Evolutionary conservation across 2,797 vertebrate species (phyloP).

Genomic region (Lutra lutra): DNA sequence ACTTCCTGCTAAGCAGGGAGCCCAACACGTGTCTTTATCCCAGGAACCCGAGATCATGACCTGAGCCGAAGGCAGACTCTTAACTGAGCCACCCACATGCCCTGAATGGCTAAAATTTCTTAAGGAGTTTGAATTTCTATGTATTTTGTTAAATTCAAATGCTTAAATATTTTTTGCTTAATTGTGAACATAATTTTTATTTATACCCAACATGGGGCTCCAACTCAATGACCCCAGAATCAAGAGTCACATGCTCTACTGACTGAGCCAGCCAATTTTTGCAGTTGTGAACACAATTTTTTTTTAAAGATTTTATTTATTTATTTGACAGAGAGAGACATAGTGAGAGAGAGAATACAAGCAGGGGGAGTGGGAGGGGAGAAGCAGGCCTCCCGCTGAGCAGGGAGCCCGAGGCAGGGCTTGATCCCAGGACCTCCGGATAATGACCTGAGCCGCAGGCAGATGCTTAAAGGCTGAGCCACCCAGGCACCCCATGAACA

Average conservation of each 20-base stretch:
- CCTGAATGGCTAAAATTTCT: not conserved
- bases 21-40: accelerated
- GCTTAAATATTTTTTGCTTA: constrained; percentile 29
- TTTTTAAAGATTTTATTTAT: too few relatives aligned
- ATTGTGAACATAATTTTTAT: constrained; percentile 2
- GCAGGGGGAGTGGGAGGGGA: too few relatives aligned
- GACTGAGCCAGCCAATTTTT: not conserved
- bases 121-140: constrained; percentile 24
- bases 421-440: too few relatives aligned
- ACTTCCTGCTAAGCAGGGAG: not conserved
- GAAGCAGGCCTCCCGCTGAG: too few relatives aligned
- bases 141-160: constrained; percentile 25
- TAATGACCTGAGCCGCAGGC: too few relatives aligned
- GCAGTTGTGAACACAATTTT: too few relatives aligned
- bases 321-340: too few relatives aligned
- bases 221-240: not conserved
- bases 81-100: not conserved
- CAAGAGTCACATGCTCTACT: not conserved
- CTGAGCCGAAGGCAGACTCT: not conserved
- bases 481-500: too few relatives aligned
- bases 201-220: not conserved
- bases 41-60: not conserved
- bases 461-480: too few relatives aligned
- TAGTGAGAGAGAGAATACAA: too few relatives aligned
- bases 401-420: too few relatives aligned